These are phyloP conservation scores for Tragelaphus imberbis DNA, from an alignment of 2,113 vertebrate species.

Conservation along the genomic window DNA sequence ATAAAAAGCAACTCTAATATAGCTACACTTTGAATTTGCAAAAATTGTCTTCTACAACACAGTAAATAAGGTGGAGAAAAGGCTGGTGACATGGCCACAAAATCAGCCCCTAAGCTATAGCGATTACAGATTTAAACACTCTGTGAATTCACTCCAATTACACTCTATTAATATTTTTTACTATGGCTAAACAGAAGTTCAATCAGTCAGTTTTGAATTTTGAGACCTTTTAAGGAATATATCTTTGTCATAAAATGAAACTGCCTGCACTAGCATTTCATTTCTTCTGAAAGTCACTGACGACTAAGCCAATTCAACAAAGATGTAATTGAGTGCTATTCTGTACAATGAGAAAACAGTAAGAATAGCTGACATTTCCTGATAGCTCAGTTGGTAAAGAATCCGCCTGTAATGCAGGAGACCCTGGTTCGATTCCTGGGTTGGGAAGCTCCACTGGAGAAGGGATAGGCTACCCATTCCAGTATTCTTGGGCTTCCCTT, in stretches of 20 bases:
- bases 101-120: neutral
- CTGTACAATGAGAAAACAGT: neutral
- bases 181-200: conserved; percentile 37
- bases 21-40: neutral
- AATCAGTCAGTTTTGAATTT: conserved; percentile 29
- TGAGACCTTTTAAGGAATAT: conserved; percentile 35
- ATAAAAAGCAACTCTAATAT: neutral
- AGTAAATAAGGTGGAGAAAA: neutral
- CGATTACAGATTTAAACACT: neutral
- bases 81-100: neutral
- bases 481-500: neutral
- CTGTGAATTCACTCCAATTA: conserved; percentile 22
- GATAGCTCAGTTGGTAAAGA: neutral
- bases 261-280: neutral
- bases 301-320: neutral
- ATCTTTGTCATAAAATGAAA: conserved; percentile 39
- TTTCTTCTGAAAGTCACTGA: conserved; percentile 15
- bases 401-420: neutral
- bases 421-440: neutral
- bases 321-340: neutral
- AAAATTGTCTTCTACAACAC: neutral
- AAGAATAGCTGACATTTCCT: neutral
- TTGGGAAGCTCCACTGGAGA: neutral
- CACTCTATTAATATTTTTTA: conserved; percentile 9
- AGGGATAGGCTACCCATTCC: neutral